These are phyloP conservation scores for Suncus etruscus DNA, from an alignment of 2,113 vertebrate species.

Conservation along the genomic window DNA sequence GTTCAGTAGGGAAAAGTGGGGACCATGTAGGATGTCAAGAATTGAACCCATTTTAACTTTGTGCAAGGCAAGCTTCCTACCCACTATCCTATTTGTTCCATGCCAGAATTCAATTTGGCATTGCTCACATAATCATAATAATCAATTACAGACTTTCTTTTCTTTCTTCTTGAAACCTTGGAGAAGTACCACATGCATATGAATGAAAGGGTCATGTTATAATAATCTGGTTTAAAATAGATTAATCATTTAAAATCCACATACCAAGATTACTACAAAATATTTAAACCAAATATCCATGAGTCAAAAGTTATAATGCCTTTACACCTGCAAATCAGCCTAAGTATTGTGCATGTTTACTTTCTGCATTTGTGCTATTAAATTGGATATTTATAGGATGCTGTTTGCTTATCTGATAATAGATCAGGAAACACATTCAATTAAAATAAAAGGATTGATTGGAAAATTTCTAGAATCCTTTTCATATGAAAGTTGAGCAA, in stretches of 20 bases:
- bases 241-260: background rate
- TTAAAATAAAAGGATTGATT: background rate
- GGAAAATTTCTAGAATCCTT: background rate
- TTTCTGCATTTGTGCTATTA: background rate
- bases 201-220: background rate
- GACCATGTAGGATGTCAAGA: too few species aligned
- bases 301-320: too few species aligned
- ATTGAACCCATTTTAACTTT: too few species aligned
- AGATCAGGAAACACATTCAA: background rate
- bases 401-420: background rate
- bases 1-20: background rate
- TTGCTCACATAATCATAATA: background rate
- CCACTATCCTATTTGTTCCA: too few species aligned
- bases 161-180: background rate
- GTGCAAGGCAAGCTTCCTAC: too few species aligned
- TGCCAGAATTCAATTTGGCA: background rate
- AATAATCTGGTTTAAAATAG: background rate
- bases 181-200: background rate
- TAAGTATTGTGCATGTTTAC: background rate
- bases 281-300: too few species aligned
- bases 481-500: background rate
- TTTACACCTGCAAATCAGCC: too few species aligned
- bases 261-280: background rate
- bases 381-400: slow-evolving; percentile 1
- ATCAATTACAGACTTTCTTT: background rate